Conservation (phyloP, 2,113 vertebrate genomes). For the Alaudala cheleensis region DNA sequence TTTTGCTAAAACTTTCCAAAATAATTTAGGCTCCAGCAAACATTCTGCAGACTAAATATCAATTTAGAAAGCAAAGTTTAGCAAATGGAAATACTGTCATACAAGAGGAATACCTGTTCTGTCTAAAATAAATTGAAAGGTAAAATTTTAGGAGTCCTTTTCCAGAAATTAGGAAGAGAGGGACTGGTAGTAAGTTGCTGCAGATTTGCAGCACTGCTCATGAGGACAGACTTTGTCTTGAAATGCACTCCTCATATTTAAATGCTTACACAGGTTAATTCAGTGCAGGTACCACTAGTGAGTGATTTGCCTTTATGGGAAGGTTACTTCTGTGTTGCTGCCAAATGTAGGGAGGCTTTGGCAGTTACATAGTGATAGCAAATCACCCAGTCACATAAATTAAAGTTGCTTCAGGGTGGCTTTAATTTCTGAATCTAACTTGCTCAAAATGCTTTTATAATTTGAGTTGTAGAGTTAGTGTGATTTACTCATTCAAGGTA, state of each 20-base stretch:
- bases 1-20: constrained; percentile 58
- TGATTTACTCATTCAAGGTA: not conserved
- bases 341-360: constrained; percentile 42
- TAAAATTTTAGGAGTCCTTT: not conserved
- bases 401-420: not conserved
- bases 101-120: not conserved
- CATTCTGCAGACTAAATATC: constrained; percentile 4
- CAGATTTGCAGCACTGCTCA: not conserved
- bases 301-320: not conserved
- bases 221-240: not conserved
- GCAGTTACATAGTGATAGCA: not conserved
- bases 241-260: not conserved
- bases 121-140: not conserved
- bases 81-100: not conserved
- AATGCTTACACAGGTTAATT: constrained; percentile 8
- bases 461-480: not conserved
- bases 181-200: not conserved
- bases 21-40: constrained; percentile 14
- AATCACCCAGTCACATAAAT: constrained; percentile 22
- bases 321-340: constrained; percentile 23
- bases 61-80: not conserved
- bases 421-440: constrained; percentile 40
- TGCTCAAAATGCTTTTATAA: constrained; percentile 35
- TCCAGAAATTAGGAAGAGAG: not conserved
- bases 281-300: not conserved